These are phyloP conservation scores for Tupaia chinensis DNA, from an alignment of 2,113 vertebrate species.

Conservation along the genomic window DNA sequence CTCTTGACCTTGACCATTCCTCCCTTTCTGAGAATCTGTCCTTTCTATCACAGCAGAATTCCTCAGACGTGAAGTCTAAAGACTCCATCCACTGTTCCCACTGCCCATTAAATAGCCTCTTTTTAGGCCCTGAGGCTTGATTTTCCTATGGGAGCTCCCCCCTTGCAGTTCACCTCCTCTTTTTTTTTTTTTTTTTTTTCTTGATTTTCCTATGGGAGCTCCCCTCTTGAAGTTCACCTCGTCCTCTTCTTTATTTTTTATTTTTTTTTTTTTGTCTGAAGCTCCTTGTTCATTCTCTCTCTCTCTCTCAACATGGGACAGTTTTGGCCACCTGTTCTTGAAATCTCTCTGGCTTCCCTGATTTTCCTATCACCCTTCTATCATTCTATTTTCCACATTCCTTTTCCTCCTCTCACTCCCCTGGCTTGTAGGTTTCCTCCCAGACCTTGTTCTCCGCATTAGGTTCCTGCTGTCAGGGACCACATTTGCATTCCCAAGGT, in stretches of 20 bases:
- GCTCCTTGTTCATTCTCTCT: not conserved
- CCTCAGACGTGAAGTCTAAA: not conserved
- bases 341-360: not conserved
- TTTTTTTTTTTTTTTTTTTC: too few relatives aligned
- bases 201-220: not conserved
- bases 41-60: not conserved
- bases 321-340: not conserved
- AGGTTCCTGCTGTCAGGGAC: not conserved
- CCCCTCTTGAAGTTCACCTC: not conserved
- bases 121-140: not conserved
- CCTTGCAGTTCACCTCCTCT: not conserved
- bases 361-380: not conserved
- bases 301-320: not conserved
- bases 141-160: not conserved
- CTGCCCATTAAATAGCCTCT: not conserved
- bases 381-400: not conserved
- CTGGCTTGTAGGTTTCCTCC: not conserved
- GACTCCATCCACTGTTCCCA: not conserved
- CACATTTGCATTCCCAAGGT: too few relatives aligned
- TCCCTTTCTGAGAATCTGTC: not conserved
- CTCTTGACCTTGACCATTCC: accelerated
- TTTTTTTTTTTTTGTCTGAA: not conserved
- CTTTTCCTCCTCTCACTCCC: not conserved
- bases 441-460: not conserved
- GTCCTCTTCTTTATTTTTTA: too few relatives aligned